phyloP scores from a whole-genome alignment of 2,888 invertebrate genomes.

The Sycophila texana region DNA sequence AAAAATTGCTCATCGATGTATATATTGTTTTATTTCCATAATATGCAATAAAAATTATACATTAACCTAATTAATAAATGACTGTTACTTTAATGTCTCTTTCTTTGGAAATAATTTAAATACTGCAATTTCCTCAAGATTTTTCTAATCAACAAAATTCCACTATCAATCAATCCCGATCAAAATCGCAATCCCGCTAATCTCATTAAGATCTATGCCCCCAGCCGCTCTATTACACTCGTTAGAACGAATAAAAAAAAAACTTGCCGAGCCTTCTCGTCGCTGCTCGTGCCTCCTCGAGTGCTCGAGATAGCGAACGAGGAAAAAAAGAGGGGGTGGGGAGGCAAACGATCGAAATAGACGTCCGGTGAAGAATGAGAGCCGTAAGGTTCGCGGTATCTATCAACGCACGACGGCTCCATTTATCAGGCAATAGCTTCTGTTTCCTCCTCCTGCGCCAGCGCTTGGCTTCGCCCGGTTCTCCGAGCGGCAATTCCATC shows the following conservation, averaged over 20 bases:
- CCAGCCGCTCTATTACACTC: no score
- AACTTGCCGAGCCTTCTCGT: slow-evolving; percentile 21
- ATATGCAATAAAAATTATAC: no score
- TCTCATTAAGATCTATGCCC: no score
- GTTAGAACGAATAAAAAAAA: slow-evolving; percentile 11
- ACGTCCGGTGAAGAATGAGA: slow-evolving; percentile 66
- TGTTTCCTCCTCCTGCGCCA: slow-evolving; percentile 49
- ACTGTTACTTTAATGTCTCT: neutral
- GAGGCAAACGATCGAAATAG: slow-evolving; percentile 61
- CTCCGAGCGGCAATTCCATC: slow-evolving; percentile 55
- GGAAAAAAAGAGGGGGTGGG: slow-evolving; percentile 57
- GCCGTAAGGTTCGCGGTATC: slow-evolving; percentile 69
- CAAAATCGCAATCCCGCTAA: no score
- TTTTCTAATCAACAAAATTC: no score
- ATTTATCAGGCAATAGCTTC: slow-evolving; percentile 67
- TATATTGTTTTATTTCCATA: no score
- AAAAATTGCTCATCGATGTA: no score
- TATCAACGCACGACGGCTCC: slow-evolving; percentile 67
- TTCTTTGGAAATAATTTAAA: neutral
- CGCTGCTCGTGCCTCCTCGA: slow-evolving; percentile 22
- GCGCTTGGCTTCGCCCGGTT: neutral
- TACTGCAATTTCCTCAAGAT: no score
- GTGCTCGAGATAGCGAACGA: slow-evolving; percentile 58
- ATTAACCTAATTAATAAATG: no score
- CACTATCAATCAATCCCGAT: no score